A percentile compares a stretch with the other conserved stretches of the same genome.
These are phyloP conservation scores for Aphodius granarius DNA, from an alignment of 2,888 invertebrate species.

Conservation along the genomic window DNA sequence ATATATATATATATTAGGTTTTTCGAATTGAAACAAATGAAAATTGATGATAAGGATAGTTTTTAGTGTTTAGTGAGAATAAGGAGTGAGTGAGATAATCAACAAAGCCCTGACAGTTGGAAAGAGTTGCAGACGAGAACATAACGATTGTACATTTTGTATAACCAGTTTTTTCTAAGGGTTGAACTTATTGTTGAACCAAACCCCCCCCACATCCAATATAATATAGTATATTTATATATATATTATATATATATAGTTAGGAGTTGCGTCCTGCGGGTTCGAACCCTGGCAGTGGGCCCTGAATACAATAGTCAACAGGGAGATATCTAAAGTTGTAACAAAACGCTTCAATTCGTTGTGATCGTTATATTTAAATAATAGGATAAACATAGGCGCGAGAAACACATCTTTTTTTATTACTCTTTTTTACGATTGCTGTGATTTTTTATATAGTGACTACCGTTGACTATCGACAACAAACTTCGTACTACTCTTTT, in stretches of 20 bases:
- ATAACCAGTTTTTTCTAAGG: slow-evolving; percentile 38
- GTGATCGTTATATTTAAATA: slow-evolving; percentile 38
- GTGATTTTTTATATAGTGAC: slow-evolving; percentile 51
- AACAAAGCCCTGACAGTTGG: slow-evolving; percentile 42
- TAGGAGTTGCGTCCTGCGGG: slow-evolving; percentile 40
- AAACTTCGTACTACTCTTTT: slow-evolving; percentile 9
- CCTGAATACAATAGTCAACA: slow-evolving; percentile 39
- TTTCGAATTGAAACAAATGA: slow-evolving; percentile 36
- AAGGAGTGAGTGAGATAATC: slow-evolving; percentile 39
- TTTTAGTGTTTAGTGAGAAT: slow-evolving; percentile 38
- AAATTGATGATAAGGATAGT: slow-evolving; percentile 28
- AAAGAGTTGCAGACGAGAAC: slow-evolving; percentile 24
- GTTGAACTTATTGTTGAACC: slow-evolving; percentile 42
- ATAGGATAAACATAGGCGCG: slow-evolving; percentile 30
- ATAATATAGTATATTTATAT: slow-evolving; percentile 19
- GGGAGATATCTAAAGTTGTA: slow-evolving; percentile 49
- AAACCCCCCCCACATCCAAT: slow-evolving; percentile 42
- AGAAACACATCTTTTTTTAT: slow-evolving; percentile 45
- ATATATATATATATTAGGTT: slow-evolving; percentile 31
- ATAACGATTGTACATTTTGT: slow-evolving; percentile 33
- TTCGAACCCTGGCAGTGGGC: slow-evolving; percentile 46
- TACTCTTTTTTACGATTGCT: slow-evolving; percentile 49
- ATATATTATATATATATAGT: slow-evolving; percentile 27
- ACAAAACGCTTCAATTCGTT: slow-evolving; percentile 36
- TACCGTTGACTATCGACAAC: slow-evolving; percentile 44